Evolutionary conservation across 2,888 invertebrate genomes (phyloP), one percentile per base, ranked within the genome.

Genomic region (Ischnus inquisitorius): DNA sequence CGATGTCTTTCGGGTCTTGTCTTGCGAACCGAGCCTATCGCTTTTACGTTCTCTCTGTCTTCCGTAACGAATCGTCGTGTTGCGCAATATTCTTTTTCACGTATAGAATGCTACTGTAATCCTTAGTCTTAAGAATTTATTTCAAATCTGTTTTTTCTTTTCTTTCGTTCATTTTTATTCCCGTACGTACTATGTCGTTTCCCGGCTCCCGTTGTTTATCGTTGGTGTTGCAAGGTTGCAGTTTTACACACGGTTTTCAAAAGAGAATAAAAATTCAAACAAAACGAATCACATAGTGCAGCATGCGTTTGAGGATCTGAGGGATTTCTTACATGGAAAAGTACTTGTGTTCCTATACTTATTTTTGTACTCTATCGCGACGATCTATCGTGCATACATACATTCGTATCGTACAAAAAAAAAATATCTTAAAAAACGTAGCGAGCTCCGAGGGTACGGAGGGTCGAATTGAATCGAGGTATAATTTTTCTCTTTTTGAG

Each of bases 201-300:
- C 43, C 41, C n/a, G 25, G 78, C 8, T 64, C 69, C 69, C 69
- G 28, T 64, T 71, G 25, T 48, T 43, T 51, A 41, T 25, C 12
- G 62, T 69, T 78, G 69, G 51, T 71, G 39, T 34, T 67, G 78
- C 78, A 78, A 78, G 78, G 78, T 78, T 78, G 78, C 78, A 69
- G 51, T 51, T 34, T 64, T 48, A 77, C 60, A 77, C 60, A 71
- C 46, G 77, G 77, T 78, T 78, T 34, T 34, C 34, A 34, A 34
- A 34, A 34, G 1, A 34, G 0, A 6, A 34, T 6, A 34, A 1
- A 34, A 34, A 34, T 34, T n/a, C n/a, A n/a, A n/a, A n/a, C 46
- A 19, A 68, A 69, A 77, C 60, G 34, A 14, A 41, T 76, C 67
- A 46, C 67, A 65, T 65, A 77, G 43, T 67, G 43, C 41, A 60